Conservation (phyloP, 2,113 vertebrate species). For the mouse (Mus musculus) region GRCm39 chr12:65821001-65821500, state of each 20-base stretch:
- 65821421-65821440: not conserved
- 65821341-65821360: not conserved
- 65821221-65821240: not conserved
- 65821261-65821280: not conserved
- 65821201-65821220: constrained; percentile 37
- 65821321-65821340: not conserved
- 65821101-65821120: not conserved
- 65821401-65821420: not conserved
- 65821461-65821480: not conserved
- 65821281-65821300: too few species aligned
- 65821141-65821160: not conserved
- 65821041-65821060: too few species aligned
- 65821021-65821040: too few species aligned
- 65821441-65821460: not conserved
- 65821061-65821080: too few species aligned
- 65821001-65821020: too few species aligned
- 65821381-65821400: not conserved
- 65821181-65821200: constrained; percentile 34
- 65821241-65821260: not conserved
- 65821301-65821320: not conserved
- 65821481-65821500: not conserved
- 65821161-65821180: not conserved
- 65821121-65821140: not conserved
- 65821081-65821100: not conserved
- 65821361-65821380: not conserved